These are phyloP conservation scores for Eulemur mongoz DNA, from an alignment of 2,797 vertebrate species.

Conservation along the genomic window DNA sequence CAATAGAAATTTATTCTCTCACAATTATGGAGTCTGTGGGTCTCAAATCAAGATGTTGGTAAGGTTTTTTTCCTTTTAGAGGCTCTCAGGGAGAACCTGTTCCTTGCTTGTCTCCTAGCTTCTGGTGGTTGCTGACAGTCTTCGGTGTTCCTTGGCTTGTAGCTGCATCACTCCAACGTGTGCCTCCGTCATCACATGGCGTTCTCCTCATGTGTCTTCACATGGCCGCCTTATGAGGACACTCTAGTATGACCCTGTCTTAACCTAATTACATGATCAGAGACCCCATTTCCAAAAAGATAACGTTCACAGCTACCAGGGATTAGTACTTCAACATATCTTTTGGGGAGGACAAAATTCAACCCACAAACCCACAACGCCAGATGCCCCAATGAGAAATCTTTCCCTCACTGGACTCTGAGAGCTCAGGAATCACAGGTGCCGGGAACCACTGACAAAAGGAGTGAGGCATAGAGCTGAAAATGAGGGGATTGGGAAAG, in stretches of 20 bases:
- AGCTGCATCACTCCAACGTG: rapidly evolving
- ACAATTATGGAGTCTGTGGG: background rate
- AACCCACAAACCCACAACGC: background rate
- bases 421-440: background rate
- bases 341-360: background rate
- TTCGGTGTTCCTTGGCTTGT: background rate
- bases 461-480: background rate
- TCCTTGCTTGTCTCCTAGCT: background rate
- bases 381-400: background rate
- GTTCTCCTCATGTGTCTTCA: background rate
- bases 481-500: background rate
- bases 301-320: background rate
- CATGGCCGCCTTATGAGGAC: background rate
- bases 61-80: background rate
- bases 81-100: background rate
- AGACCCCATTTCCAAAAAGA: background rate
- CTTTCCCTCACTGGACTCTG: background rate
- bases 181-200: background rate
- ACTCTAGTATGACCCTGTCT: background rate
- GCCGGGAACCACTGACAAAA: background rate
- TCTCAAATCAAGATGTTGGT: background rate
- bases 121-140: background rate
- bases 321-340: background rate
- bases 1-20: background rate
- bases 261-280: background rate